Base-by-base conservation (phyloP, 1,140 invertebrate species). In the Acromyrmex heyeri region DNA sequence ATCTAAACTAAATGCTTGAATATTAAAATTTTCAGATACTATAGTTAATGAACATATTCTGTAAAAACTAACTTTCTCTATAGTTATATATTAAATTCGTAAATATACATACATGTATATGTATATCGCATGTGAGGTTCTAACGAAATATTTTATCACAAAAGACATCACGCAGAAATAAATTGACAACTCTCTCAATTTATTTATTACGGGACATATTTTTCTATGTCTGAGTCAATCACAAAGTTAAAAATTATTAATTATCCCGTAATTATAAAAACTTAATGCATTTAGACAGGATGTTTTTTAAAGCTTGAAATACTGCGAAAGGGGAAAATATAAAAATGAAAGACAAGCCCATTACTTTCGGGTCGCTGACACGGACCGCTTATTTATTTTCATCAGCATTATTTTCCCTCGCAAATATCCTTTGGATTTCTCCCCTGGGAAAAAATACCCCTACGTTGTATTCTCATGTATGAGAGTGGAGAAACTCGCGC, bases 331-430 rank as follows among this genome's bases (percentile, higher is more conserved):
- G 38, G 83, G 65, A 70, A 38, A 86, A 70, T 85, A 70, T 72
- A 83, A 81, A 90, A 90, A 90, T 62, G 55, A 65, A 75, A 78
- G 83, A 86, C 75, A 86, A 30, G 53, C 65, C 34, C 30, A 59
- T 64, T 73, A 83, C 72, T 85, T 77, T 82, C 38, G 8, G 57
- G 82, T 65, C 88, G 72, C 76, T 61, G 81, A 62, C 79, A 86
- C 73, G 44, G 30, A 55, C 24, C n/a, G 75, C 72, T 85, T 78
- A 62, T 85, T 77, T 85, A 85, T 85, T 78, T 79, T 86, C 73
- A 55, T 69, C 44, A 64, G 18, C 73, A 34, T 76, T 61, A 64
- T 72, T 64, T 62, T 72, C 12, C 14, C n/a, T 59, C 53, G 14
- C 75, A 38, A 69, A 27, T 81, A 24, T 55, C 21, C 64, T 69